phyloP scores from a whole-genome alignment of 2,113 vertebrate genomes.

The Notothenia rossii region DNA sequence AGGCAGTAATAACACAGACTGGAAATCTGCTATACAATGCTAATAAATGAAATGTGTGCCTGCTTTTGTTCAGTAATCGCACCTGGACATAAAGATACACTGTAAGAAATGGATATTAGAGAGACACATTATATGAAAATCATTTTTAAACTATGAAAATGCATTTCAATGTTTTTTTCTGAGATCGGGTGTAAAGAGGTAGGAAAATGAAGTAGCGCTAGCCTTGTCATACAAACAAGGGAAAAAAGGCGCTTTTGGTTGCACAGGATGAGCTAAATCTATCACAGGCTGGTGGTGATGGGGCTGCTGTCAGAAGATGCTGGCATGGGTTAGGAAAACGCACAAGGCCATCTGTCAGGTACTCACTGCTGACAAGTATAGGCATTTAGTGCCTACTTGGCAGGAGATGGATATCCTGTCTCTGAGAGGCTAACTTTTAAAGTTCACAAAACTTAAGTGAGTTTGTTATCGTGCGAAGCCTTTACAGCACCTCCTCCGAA shows the following conservation, averaged over 20 bases:
- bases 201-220: not conserved
- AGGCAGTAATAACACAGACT: not conserved
- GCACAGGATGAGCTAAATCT: conserved; percentile 58
- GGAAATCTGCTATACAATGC: not conserved
- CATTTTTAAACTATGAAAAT: not conserved
- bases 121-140: not conserved
- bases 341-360: conserved; percentile 72
- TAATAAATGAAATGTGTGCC: not conserved
- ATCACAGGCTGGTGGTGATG: conserved; percentile 59
- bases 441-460: conserved; percentile 41
- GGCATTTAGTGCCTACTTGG: conserved; percentile 52
- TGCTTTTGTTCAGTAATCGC: not conserved
- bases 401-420: conserved; percentile 25
- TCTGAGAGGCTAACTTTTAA: conserved; percentile 18
- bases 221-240: conserved; percentile 12
- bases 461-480: conserved; percentile 6
- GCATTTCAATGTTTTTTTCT: not conserved
- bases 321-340: conserved; percentile 60
- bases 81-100: not conserved
- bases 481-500: conserved; percentile 8
- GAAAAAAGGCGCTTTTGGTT: conserved; percentile 13
- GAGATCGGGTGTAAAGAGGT: not conserved
- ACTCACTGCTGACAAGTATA: conserved; percentile 65
- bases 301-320: conserved; percentile 65
- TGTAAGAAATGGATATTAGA: not conserved